phyloP scores from a whole-genome alignment of 1,140 invertebrate species.

The Nasonia giraulti region DNA sequence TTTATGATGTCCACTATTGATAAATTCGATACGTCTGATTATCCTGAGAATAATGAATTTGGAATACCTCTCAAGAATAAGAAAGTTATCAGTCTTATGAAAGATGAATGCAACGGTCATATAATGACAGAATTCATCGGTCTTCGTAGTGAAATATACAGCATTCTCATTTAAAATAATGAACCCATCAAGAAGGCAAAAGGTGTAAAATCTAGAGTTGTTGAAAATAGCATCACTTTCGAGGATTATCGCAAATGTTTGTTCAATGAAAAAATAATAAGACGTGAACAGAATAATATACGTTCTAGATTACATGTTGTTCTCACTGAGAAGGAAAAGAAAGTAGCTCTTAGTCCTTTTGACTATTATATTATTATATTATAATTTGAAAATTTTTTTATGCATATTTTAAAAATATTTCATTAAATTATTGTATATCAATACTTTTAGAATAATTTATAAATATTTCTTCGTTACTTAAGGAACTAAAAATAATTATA shows the following conservation, averaged over 20 bases:
- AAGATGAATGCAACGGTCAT: neutral
- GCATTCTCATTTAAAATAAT: neutral
- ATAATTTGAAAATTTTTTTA: no score
- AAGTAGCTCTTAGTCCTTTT: no score
- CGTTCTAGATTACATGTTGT: no score
- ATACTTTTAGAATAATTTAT: no score
- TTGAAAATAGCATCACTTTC: neutral
- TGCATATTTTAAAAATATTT: no score
- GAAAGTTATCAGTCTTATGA: neutral
- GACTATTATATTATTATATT: no score
- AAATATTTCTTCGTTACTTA: no score
- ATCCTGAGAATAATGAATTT: neutral
- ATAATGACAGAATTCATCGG: neutral
- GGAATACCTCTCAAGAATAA: neutral
- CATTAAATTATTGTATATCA: no score
- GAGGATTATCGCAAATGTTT: neutral
- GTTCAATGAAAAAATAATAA: neutral
- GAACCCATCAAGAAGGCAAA: neutral
- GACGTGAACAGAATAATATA: neutral
- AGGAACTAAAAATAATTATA: no score
- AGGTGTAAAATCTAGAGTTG: neutral
- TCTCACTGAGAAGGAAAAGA: no score
- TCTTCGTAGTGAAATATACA: neutral
- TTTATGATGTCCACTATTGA: constrained; percentile 53
- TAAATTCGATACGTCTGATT: constrained; percentile 25